Evolutionary conservation across 2,888 invertebrate genomes (phyloP).

Genomic region (Yponomeuta evonymella): DNA sequence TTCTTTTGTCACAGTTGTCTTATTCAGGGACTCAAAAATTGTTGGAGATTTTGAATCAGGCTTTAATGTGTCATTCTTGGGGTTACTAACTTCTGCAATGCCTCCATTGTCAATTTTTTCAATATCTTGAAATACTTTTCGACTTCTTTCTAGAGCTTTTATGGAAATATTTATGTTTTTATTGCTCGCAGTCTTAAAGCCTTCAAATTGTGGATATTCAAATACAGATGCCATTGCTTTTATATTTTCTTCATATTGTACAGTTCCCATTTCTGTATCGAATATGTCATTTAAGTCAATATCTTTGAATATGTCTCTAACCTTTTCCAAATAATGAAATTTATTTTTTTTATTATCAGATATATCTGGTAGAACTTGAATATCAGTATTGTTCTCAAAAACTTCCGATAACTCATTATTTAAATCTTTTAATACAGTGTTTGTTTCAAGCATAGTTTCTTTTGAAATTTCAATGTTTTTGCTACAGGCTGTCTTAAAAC

Average conservation of each 20-base stretch:
- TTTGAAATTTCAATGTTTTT: conserved; percentile 21
- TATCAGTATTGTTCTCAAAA: not conserved
- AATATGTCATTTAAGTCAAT: not conserved
- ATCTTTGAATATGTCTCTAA: not conserved
- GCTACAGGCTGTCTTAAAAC: conserved; percentile 21
- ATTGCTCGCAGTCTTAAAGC: conserved; percentile 51
- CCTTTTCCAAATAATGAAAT: conserved; percentile 33
- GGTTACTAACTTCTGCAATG: conserved; percentile 31
- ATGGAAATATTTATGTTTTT: conserved; percentile 43
- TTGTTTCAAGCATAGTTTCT: conserved; percentile 19
- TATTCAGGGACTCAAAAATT: not conserved
- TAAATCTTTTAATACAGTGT: conserved; percentile 19
- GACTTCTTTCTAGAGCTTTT: conserved; percentile 30
- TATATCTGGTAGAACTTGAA: not conserved
- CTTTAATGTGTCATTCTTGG: not conserved
- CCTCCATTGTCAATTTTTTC: conserved; percentile 28
- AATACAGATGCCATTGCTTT: not conserved
- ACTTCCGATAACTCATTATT: not conserved
- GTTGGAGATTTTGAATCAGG: not conserved
- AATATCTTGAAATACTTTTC: conserved; percentile 29
- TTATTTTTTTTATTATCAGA: conserved; percentile 39
- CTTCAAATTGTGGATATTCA: conserved; percentile 22
- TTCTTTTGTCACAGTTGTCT: not conserved
- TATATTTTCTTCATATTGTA: not conserved
- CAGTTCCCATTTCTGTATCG: not conserved